Conservation (phyloP, 2,888 invertebrate species). For the Orgyia antiqua region DNA sequence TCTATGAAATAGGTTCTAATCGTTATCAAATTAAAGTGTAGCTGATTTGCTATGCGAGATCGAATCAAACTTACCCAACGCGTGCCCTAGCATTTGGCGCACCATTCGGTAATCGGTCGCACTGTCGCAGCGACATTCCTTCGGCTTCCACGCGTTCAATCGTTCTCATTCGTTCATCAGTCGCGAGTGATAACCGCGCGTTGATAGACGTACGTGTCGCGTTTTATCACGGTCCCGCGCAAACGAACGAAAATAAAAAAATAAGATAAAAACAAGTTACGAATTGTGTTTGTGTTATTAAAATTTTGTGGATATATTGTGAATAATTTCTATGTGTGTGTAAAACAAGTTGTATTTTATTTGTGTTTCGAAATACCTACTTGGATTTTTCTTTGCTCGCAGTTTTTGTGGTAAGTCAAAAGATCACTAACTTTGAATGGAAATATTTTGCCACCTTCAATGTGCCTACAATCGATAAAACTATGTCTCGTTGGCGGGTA, state of each 20-base stretch:
- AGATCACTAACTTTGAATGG: slow-evolving; percentile 24
- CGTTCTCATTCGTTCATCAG: slow-evolving; percentile 38
- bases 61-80: slow-evolving; percentile 9
- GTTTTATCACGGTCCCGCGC: slow-evolving; percentile 40
- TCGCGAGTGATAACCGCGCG: slow-evolving; percentile 59
- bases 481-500: slow-evolving; percentile 17
- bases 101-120: slow-evolving; percentile 36
- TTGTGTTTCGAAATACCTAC: slow-evolving; percentile 39
- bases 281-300: slow-evolving; percentile 35
- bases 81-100: slow-evolving; percentile 28
- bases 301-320: slow-evolving; percentile 38
- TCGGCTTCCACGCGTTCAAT: slow-evolving; percentile 39
- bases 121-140: slow-evolving; percentile 37
- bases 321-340: slow-evolving; percentile 47
- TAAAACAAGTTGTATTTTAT: slow-evolving; percentile 45
- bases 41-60: not conserved
- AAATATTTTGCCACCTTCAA: too few species aligned
- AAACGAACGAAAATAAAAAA: slow-evolving; percentile 33
- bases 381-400: slow-evolving; percentile 56
- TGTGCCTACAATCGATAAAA: slow-evolving; percentile 10
- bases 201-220: slow-evolving; percentile 33
- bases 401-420: slow-evolving; percentile 62
- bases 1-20: too few species aligned
- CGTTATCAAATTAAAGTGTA: too few species aligned
- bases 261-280: slow-evolving; percentile 32